Conservation (phyloP, 2,888 invertebrate species). For the Melanophora roralis region DNA sequence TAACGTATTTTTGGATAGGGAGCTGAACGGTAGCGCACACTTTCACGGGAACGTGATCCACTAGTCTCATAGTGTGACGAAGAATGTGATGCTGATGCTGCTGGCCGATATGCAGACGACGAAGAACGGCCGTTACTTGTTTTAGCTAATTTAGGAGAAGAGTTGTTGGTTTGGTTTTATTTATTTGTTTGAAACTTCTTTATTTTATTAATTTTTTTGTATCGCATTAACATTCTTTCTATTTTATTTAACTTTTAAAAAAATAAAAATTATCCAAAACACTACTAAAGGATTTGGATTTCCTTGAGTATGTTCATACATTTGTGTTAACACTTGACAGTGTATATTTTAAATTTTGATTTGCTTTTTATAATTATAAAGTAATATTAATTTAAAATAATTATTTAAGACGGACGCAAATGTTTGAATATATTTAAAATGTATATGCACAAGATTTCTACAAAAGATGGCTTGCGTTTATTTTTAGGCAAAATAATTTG, state of each 20-base stretch:
- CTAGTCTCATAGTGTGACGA: constrained; percentile 76
- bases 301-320: too few relatives aligned
- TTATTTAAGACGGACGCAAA: background rate
- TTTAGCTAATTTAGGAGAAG: constrained; percentile 75
- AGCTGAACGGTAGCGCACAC: constrained; percentile 76
- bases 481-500: background rate
- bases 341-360: too few relatives aligned
- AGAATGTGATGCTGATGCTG: constrained; percentile 76
- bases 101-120: constrained; percentile 76
- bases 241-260: too few relatives aligned
- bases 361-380: too few relatives aligned
- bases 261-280: too few relatives aligned
- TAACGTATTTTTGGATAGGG: constrained; percentile 77
- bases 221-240: constrained; percentile 56
- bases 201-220: constrained; percentile 43
- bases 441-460: background rate
- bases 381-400: too few relatives aligned
- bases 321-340: too few relatives aligned
- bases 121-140: constrained; percentile 77
- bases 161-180: constrained; percentile 67
- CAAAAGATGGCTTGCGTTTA: background rate
- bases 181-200: constrained; percentile 52
- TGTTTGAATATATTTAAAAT: background rate
- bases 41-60: constrained; percentile 76
- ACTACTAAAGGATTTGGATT: too few relatives aligned